These are phyloP conservation scores for Spheniscus mendiculus DNA, from an alignment of 2,113 vertebrate genomes.

Conservation along the genomic window DNA sequence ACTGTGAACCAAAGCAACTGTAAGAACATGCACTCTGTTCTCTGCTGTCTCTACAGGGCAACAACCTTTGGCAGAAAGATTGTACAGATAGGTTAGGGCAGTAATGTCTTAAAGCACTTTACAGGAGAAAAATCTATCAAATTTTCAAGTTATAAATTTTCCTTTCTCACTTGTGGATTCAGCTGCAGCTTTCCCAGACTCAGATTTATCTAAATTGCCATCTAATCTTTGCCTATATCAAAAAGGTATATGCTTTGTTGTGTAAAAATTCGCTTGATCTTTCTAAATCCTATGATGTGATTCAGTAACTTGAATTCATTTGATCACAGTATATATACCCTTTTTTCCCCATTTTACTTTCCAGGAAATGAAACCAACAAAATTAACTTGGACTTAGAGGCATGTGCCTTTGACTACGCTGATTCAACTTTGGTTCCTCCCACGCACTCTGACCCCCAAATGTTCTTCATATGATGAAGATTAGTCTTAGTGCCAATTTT, in stretches of 20 bases:
- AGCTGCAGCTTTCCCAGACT: neutral
- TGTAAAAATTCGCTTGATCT: neutral
- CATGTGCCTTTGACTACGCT: neutral
- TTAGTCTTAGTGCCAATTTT: neutral
- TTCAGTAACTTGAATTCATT: neutral
- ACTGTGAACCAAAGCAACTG: neutral
- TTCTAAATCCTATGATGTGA: neutral
- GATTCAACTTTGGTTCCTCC: neutral
- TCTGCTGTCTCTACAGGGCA: neutral
- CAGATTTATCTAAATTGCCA: neutral
- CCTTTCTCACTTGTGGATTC: neutral
- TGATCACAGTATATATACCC: neutral
- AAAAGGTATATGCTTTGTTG: neutral
- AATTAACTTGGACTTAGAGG: neutral
- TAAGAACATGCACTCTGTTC: neutral
- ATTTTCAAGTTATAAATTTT: neutral
- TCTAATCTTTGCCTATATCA: neutral
- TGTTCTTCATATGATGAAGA: neutral
- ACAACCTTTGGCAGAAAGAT: neutral
- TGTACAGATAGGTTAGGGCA: neutral
- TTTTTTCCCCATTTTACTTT: neutral
- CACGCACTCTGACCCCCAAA: accelerated
- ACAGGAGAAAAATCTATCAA: neutral
- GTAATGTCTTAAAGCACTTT: neutral
- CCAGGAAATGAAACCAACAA: neutral